Evolutionary conservation across 2,888 invertebrate genomes (phyloP).

Genomic region (Trachelus stipa): DNA sequence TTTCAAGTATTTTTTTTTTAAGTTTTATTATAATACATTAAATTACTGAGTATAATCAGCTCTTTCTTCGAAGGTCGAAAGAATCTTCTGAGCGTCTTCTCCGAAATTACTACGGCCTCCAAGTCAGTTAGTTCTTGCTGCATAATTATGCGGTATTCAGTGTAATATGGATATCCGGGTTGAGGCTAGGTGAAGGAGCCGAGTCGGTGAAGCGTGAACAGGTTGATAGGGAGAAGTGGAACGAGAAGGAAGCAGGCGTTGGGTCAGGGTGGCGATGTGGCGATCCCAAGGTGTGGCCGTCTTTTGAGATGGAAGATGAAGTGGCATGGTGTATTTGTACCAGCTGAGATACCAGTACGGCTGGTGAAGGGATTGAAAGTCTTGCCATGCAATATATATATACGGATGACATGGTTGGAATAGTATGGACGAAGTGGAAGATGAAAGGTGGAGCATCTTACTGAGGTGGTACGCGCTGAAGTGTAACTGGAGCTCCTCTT

Average conservation of each 20-base stretch:
- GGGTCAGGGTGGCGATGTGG: background rate
- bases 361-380: background rate
- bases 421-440: background rate
- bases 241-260: background rate
- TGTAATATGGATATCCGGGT: slow-evolving; percentile 8
- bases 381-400: background rate
- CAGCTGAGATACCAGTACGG: background rate
- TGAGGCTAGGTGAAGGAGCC: slow-evolving; percentile 1
- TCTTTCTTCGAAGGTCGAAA: background rate
- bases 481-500: slow-evolving; percentile 5
- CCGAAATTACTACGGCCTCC: background rate
- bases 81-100: background rate
- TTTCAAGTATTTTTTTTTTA: background rate
- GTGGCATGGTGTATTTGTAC: background rate
- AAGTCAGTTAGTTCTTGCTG: background rate
- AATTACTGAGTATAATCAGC: background rate
- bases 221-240: slow-evolving; percentile 8
- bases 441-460: background rate
- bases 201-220: slow-evolving; percentile 9
- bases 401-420: background rate
- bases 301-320: slow-evolving; percentile 1
- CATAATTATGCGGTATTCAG: slow-evolving; percentile 7
- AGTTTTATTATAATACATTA: background rate
- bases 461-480: slow-evolving; percentile 4
- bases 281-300: background rate